A percentile compares a stretch with the other conserved stretches of the same genome.
Evolutionary conservation across 2,113 vertebrate species (phyloP).

Genomic region (Pterocles gutturalis): DNA sequence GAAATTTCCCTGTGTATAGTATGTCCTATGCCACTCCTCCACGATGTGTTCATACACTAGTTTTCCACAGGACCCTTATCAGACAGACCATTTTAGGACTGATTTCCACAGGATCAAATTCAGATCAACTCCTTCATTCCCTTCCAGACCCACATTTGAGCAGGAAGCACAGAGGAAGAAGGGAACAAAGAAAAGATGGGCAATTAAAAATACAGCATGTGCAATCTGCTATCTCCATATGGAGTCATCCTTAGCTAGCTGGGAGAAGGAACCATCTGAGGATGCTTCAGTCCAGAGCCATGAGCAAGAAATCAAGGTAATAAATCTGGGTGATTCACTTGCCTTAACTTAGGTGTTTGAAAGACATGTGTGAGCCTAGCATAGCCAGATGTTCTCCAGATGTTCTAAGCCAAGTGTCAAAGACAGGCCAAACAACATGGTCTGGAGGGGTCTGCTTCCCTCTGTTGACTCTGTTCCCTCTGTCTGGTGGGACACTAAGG

Average conservation of each 20-base stretch:
- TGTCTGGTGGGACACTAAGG: not conserved
- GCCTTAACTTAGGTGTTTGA: not conserved
- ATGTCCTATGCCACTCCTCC: not conserved
- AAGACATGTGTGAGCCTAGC: not conserved
- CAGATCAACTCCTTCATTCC: not conserved
- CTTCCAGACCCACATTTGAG: not conserved
- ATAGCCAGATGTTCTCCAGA: no score
- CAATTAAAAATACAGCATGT: not conserved
- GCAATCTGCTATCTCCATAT: not conserved
- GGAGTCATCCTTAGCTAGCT: not conserved
- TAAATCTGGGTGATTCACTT: not conserved
- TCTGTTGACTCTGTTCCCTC: not conserved
- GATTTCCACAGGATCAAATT: not conserved
- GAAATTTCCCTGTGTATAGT: not conserved
- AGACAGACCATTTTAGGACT: not conserved
- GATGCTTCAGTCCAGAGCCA: not conserved
- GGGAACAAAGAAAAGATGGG: not conserved
- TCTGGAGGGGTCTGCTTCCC: not conserved
- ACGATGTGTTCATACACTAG: not conserved
- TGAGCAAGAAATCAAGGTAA: not conserved
- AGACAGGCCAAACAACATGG: not conserved
- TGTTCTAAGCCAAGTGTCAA: not conserved
- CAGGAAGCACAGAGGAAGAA: not conserved
- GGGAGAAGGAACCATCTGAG: not conserved
- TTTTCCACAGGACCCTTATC: not conserved